A percentile compares a stretch with the other conserved stretches of the same genome.
Conservation (phyloP, 2,797 vertebrate genomes). For the Hirundo rustica region DNA sequence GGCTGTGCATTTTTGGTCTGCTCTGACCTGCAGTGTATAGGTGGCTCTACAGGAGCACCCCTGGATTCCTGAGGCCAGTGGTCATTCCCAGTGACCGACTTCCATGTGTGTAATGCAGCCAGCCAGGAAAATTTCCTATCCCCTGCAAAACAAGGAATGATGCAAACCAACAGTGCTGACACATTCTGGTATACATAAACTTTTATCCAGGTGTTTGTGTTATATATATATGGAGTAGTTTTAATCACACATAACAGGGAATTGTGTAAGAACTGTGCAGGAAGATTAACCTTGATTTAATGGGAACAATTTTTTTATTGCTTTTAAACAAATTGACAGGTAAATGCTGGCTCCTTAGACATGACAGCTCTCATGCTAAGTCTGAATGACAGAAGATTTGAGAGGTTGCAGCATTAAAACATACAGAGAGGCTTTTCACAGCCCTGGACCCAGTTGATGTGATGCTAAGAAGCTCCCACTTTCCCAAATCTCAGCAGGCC, state of each 20-base stretch:
- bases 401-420: conserved; percentile 4
- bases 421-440: conserved; percentile 4
- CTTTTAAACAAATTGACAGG: conserved; percentile 59
- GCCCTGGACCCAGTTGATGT: neutral
- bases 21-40: neutral
- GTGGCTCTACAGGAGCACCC: neutral
- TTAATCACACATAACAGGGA: neutral
- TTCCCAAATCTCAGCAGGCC: neutral
- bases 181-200: neutral
- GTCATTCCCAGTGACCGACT: neutral
- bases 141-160: neutral
- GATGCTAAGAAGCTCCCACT: neutral
- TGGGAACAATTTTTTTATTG: conserved; percentile 37
- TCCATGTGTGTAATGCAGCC: neutral
- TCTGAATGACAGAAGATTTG: conserved; percentile 56
- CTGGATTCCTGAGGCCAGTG: neutral
- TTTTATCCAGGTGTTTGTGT: neutral
- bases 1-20: fast-evolving
- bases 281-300: conserved; percentile 56
- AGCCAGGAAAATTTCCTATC: neutral
- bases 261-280: neutral
- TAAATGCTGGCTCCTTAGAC: neutral
- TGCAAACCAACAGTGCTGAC: fast-evolving
- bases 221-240: neutral
- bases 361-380: neutral